These are phyloP conservation scores for Argopecten irradians DNA, from an alignment of 1,140 invertebrate genomes.

Conservation along the genomic window DNA sequence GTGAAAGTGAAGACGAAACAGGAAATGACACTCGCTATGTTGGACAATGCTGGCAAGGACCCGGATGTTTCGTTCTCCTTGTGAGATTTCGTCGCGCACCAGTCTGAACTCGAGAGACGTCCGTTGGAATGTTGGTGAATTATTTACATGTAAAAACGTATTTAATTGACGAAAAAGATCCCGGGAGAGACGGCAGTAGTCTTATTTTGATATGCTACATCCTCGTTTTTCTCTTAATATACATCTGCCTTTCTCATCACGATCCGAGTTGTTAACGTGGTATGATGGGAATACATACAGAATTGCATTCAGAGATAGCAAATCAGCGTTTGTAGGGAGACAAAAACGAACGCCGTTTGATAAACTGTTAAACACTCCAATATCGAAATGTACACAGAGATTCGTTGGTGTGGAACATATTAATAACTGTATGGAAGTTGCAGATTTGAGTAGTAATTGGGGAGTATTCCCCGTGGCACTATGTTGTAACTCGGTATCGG, in stretches of 20 bases:
- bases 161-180: conserved; percentile 23
- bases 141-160: conserved; percentile 23
- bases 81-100: not conserved
- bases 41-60: not conserved
- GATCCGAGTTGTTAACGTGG: not conserved
- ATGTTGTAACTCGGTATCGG: not conserved
- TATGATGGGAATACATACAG: not conserved
- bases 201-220: conserved; percentile 12
- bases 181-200: not conserved
- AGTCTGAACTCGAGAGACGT: not conserved
- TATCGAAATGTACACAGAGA: conserved; percentile 22
- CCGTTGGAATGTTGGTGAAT: not conserved
- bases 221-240: conserved; percentile 22
- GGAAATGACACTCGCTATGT: not conserved
- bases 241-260: not conserved
- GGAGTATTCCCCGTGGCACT: not conserved
- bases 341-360: conserved; percentile 5
- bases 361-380: conserved; percentile 22
- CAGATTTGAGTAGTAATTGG: conserved; percentile 2
- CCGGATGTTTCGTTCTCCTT: not conserved
- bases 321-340: not conserved
- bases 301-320: conserved; percentile 18
- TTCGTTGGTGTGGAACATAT: not conserved
- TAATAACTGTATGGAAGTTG: conserved; percentile 8
- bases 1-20: not conserved